Percentiles rank a stretch among this genome's conserved stretches.
phyloP scores from a whole-genome alignment of 2,888 invertebrate species.

The Gryllus longicercus region DNA sequence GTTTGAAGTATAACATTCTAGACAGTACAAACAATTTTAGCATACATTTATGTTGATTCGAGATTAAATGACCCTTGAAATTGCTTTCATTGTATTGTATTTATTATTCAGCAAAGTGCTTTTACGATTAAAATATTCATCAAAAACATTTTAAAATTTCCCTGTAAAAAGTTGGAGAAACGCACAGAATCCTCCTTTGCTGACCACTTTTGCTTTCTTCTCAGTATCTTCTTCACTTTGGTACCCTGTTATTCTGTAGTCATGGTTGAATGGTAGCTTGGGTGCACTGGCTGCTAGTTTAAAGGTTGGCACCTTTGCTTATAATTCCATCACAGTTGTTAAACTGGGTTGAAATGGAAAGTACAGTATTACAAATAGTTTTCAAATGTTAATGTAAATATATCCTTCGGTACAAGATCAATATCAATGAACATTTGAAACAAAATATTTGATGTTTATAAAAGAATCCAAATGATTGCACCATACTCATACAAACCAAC shows the following conservation, averaged over 20 bases:
- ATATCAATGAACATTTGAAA: no score
- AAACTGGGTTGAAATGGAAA: constrained; percentile 35
- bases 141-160: constrained; percentile 17
- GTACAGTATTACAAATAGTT: not conserved
- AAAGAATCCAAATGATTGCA: no score
- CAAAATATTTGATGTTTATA: no score
- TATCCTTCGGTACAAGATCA: no score
- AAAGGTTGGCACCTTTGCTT: constrained; percentile 28
- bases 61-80: not conserved
- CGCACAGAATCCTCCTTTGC: not conserved
- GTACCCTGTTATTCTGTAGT: constrained; percentile 26
- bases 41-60: not conserved
- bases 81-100: not conserved
- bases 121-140: not conserved
- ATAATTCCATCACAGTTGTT: constrained; percentile 37
- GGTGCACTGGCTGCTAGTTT: constrained; percentile 23
- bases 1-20: no score
- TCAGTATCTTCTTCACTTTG: constrained; percentile 25
- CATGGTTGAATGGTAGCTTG: not conserved
- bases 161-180: not conserved
- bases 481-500: not conserved
- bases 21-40: no score
- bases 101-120: not conserved
- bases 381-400: no score
- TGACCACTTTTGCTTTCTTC: not conserved